Percentiles rank a stretch among this genome's conserved stretches.
These are phyloP conservation scores for Spinibarbus caldwelli DNA, from an alignment of 2,797 vertebrate species.

Conservation along the genomic window DNA sequence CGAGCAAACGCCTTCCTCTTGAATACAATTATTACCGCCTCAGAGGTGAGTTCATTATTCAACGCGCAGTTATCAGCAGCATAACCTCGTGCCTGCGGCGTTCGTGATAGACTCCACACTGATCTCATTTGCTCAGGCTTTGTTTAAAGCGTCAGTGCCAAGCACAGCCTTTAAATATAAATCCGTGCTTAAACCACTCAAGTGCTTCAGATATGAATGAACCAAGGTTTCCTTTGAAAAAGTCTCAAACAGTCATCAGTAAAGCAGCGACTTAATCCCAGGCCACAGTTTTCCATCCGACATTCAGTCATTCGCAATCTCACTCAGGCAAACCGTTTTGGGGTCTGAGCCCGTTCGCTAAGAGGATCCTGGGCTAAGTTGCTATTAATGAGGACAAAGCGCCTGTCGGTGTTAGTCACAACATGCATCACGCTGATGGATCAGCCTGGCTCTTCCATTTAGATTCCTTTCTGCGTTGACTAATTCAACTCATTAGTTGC, in stretches of 20 bases:
- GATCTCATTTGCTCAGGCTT: conserved; percentile 32
- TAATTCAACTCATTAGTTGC: conserved; percentile 73
- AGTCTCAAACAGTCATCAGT: conserved; percentile 16
- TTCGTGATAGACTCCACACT: conserved; percentile 28
- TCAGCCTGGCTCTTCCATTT: conserved; percentile 69
- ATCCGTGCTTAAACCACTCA: conserved; percentile 17
- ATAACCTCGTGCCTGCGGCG: not conserved
- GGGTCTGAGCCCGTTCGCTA: conserved; percentile 19
- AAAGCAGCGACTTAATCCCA: conserved; percentile 9
- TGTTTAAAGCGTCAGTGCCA: conserved; percentile 17
- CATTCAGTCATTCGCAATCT: conserved; percentile 44
- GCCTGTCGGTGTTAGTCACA: conserved; percentile 44
- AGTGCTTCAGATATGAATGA: conserved; percentile 16
- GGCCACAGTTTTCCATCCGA: not conserved
- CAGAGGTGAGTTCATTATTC: conserved; percentile 42
- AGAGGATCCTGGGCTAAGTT: conserved; percentile 35
- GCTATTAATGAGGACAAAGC: conserved; percentile 57
- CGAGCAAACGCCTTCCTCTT: not conserved
- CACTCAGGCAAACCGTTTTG: conserved; percentile 37
- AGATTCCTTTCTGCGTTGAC: conserved; percentile 58
- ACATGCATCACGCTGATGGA: conserved; percentile 79
- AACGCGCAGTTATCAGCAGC: conserved; percentile 26
- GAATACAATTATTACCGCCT: conserved; percentile 5
- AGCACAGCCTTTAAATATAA: conserved; percentile 22
- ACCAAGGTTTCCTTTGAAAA: conserved; percentile 32